phyloP scores from a whole-genome alignment of 2,888 invertebrate species.

The Lepidocyrtinus sp. region DNA sequence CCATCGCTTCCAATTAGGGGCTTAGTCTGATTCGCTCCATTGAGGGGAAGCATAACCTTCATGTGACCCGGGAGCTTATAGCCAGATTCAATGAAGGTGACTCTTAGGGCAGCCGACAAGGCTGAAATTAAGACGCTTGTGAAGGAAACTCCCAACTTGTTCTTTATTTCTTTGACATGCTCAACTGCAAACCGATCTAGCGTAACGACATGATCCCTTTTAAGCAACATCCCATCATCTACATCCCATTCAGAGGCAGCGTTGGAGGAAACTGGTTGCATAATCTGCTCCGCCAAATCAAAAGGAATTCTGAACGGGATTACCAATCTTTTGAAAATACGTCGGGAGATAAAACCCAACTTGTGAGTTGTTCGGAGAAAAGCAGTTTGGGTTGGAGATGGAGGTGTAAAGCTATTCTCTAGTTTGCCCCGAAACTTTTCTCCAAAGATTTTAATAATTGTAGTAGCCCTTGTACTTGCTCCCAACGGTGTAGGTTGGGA shows the following conservation, averaged over 20 bases:
- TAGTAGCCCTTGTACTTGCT: too few species aligned
- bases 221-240: slow-evolving; percentile 53
- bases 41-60: slow-evolving; percentile 51
- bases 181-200: slow-evolving; percentile 64
- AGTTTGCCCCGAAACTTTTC: not conserved
- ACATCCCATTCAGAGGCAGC: slow-evolving; percentile 64
- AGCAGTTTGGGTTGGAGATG: not conserved
- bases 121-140: slow-evolving; percentile 65
- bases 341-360: slow-evolving; percentile 37
- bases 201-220: slow-evolving; percentile 60
- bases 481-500: not conserved
- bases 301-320: slow-evolving; percentile 52
- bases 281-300: slow-evolving; percentile 57
- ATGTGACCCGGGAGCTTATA: slow-evolving; percentile 54
- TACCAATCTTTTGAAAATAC: slow-evolving; percentile 39
- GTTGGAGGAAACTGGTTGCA: slow-evolving; percentile 54
- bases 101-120: slow-evolving; percentile 55
- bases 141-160: slow-evolving; percentile 60
- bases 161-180: slow-evolving; percentile 67
- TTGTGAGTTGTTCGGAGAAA: slow-evolving; percentile 9
- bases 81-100: slow-evolving; percentile 56
- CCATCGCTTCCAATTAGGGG: not conserved
- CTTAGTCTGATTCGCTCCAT: not conserved
- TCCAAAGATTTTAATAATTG: not conserved
- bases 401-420: not conserved